Evolutionary conservation across 2,113 vertebrate species (phyloP).

Genomic region (Carettochelys insculpta): DNA sequence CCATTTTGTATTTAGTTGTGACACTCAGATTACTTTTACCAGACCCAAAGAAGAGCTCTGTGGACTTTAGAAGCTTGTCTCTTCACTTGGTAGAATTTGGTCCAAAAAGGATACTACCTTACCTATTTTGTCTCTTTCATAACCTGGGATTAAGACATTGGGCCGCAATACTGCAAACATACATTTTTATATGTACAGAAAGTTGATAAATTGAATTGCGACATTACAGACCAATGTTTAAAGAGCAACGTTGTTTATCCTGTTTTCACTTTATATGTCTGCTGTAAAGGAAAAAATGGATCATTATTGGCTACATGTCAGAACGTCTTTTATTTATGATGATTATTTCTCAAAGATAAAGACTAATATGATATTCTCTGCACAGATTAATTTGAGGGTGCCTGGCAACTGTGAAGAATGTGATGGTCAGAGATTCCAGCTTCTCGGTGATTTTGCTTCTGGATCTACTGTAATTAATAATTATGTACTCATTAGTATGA

Average conservation of each 20-base stretch:
- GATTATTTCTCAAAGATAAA: not conserved
- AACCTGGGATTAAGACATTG: not conserved
- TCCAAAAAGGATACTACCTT: not conserved
- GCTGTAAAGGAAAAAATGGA: not conserved
- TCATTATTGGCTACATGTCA: not conserved
- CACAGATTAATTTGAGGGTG: not conserved
- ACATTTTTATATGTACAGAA: not conserved
- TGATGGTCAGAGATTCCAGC: not conserved
- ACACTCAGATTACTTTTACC: not conserved
- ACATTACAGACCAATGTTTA: not conserved
- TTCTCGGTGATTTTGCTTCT: slow-evolving; percentile 43
- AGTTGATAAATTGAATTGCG: not conserved
- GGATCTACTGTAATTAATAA: slow-evolving; percentile 57
- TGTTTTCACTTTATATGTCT: not conserved
- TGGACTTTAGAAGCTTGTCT: not conserved
- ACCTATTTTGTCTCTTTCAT: not conserved
- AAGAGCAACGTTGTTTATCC: not conserved
- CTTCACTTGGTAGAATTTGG: not conserved
- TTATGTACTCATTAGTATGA: slow-evolving; percentile 45
- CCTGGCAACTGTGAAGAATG: not conserved
- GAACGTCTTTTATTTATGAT: not conserved
- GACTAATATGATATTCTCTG: not conserved
- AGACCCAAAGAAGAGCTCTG: not conserved
- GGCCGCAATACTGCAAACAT: not conserved
- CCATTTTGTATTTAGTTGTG: not conserved